A percentile compares a stretch with the other conserved stretches of the same genome.
These are phyloP conservation scores for Melanocharis versteri DNA, from an alignment of 2,113 vertebrate species.

Conservation along the genomic window DNA sequence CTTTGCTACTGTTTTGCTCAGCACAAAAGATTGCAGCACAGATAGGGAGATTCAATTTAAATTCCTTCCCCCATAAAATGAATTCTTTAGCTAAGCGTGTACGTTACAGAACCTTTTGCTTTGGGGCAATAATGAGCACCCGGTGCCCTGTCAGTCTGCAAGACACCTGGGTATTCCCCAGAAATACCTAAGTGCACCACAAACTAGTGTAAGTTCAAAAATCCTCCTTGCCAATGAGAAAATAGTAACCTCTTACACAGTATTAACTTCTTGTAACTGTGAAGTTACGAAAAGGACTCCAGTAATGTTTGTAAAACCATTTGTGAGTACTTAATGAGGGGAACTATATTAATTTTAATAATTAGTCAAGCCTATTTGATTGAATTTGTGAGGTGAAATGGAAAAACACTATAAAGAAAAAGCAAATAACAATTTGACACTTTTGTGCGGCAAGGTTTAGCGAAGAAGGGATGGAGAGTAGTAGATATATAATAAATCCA, in stretches of 20 bases:
- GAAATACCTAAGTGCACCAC: not conserved
- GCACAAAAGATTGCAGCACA: not conserved
- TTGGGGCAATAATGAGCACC: not conserved
- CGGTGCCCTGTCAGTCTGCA: not conserved
- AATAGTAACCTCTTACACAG: not conserved
- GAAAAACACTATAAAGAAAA: not conserved
- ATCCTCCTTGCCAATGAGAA: not conserved
- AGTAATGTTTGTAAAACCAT: not conserved
- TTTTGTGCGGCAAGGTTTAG: not conserved
- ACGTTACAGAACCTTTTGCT: not conserved
- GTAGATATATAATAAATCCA: not conserved
- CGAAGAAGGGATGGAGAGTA: not conserved
- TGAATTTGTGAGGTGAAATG: not conserved
- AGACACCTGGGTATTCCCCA: not conserved
- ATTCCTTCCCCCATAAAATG: not conserved
- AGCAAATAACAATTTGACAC: not conserved
- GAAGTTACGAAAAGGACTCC: not conserved
- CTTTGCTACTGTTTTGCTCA: not conserved
- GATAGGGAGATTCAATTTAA: not conserved
- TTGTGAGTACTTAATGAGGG: not conserved
- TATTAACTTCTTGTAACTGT: not conserved
- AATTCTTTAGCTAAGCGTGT: not conserved
- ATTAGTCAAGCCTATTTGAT: not conserved
- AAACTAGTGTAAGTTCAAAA: not conserved
- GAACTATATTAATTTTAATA: not conserved